Conservation (phyloP, 37 sponge, comb jelly and placozoan genomes). For the Eunapius fragilis region DNA sequence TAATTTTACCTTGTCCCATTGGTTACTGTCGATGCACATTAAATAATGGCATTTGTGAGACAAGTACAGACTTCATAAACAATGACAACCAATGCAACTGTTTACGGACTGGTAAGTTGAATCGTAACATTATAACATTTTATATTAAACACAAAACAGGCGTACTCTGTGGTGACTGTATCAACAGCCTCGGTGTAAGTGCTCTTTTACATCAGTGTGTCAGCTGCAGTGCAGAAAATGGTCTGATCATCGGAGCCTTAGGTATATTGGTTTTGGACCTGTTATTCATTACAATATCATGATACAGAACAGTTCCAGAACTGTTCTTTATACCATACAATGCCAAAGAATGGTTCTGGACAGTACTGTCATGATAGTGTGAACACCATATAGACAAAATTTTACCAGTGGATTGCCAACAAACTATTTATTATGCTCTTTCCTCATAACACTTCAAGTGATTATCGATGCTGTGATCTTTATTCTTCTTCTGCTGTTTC, state of each 20-base stretch:
- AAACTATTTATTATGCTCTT: not conserved
- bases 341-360: too few species aligned
- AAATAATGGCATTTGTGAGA: not conserved
- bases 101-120: not conserved
- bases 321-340: too few species aligned
- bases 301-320: too few species aligned
- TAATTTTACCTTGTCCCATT: constrained; percentile 12
- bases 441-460: not conserved
- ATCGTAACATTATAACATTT: not conserved
- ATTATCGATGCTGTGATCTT: constrained; percentile 5
- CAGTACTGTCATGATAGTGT: too few species aligned
- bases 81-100: constrained; percentile 19
- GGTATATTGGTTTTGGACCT: not conserved
- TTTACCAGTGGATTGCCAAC: too few species aligned
- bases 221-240: constrained; percentile 20
- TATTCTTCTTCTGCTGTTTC: not conserved
- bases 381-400: too few species aligned
- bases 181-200: constrained; percentile 37
- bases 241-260: constrained; percentile 6
- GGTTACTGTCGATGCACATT: constrained; percentile 1
- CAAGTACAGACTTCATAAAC: not conserved
- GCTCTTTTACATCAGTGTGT: constrained; percentile 47
- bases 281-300: too few species aligned
- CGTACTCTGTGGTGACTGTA: constrained; percentile 60
- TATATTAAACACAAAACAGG: constrained; percentile 13